Evolutionary conservation across 2,113 vertebrate species (phyloP), one percentile per base, ranked within the genome.

Genomic region (Myotis yumanensis): DNA sequence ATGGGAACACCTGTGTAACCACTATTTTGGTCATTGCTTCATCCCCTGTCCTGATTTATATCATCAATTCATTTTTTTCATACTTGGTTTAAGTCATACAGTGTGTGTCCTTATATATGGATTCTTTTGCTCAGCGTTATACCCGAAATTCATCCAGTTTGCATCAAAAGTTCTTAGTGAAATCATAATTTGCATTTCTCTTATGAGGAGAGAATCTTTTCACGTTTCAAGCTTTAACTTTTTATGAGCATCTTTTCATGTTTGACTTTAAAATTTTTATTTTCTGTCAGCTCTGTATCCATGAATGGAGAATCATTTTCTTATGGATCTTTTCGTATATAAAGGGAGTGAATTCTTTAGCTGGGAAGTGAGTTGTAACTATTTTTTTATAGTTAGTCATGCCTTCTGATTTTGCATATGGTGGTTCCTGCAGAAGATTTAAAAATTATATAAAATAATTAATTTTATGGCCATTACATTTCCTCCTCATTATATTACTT

Each of bases 181-280:
- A 91, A 84, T 66, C 8, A 51, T 68, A 30, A 68, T 89, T 89
- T 89, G 46, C 46, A 25, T 80, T 93, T 89, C 28, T 94, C 16
- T 75, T 86, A 52, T 0, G 5, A 66, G 57, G 46, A 66, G 46
- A 95, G 12, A 59, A 30, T 75, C 88, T 73, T 94, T 35, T 66
- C 30, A 68, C 66, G 11, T 71, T 64, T 73, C 75, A 88, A 43
- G 28, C 43, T 87, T 88, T 82, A 75, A 75, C 64, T 75, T 91
- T 91, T 84, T 73, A 83, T 76, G 20, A 68, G 14, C 17, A 75
- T n/a, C 43, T 76, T 95, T 86, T 94, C 46, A 46, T 69, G 23
- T 89, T 68, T 86, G 37, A 51, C 40, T 85, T 84, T 69, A 75
- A 80, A 83, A 35, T 51, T 81, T 71, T 86, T 86, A 66, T 82